Conservation (phyloP, 2,888 invertebrate species). For the Microchrysa polita region DNA sequence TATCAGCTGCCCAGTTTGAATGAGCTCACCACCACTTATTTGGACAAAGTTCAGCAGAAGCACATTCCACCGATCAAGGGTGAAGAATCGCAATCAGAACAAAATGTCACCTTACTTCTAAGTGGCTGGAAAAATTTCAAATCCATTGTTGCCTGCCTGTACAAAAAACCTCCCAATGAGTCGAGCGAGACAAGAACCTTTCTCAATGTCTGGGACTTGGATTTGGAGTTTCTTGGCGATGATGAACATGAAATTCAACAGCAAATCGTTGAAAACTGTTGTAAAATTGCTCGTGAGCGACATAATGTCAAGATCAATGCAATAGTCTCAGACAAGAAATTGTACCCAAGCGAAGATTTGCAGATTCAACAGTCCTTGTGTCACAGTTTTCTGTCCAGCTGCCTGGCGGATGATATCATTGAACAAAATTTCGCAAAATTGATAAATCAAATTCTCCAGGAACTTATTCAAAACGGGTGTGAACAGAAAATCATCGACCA, state of each 20-base stretch:
- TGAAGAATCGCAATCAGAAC: neutral
- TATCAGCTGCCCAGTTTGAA: conserved; percentile 19
- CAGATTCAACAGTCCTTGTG: conserved; percentile 31
- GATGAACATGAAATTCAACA: conserved; percentile 11
- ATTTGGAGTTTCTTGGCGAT: neutral
- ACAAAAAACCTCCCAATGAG: neutral
- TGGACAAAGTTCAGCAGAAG: conserved; percentile 22
- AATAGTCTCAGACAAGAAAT: conserved; percentile 27
- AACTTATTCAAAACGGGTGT: neutral
- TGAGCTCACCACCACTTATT: conserved; percentile 16
- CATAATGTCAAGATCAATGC: conserved; percentile 37
- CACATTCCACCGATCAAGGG: neutral
- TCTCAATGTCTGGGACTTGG: conserved; percentile 40
- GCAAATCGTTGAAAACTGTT: conserved; percentile 30
- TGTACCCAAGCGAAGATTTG: neutral
- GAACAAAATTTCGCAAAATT: conserved; percentile 18
- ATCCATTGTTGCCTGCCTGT: conserved; percentile 35
- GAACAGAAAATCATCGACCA: conserved; percentile 31
- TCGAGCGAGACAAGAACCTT: conserved; percentile 16
- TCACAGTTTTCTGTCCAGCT: conserved; percentile 26
- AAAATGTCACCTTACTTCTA: conserved; percentile 29
- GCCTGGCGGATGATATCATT: conserved; percentile 31
- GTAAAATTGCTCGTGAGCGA: conserved; percentile 9
- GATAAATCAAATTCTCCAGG: conserved; percentile 28
- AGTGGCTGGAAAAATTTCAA: conserved; percentile 39